phyloP scores from a whole-genome alignment of 1,140 invertebrate species.

The Bombyx mori region ASM3026992v2 NC_085121.1:7805001-7805500 shows the following conservation, averaged over 20 bases:
- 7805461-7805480: not conserved
- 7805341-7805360: constrained; percentile 53
- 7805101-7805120: constrained; percentile 32
- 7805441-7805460: constrained; percentile 15
- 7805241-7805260: constrained; percentile 30
- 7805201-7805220: constrained; percentile 1
- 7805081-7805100: constrained; percentile 42
- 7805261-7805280: constrained; percentile 60
- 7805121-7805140: constrained; percentile 13
- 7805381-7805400: constrained; percentile 60
- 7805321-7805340: constrained; percentile 58
- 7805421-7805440: constrained; percentile 50
- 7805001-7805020: constrained; percentile 64
- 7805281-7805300: constrained; percentile 48
- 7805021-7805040: constrained; percentile 51
- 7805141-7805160: not conserved
- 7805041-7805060: constrained; percentile 33
- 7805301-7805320: constrained; percentile 60
- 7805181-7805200: constrained; percentile 1
- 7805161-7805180: constrained; percentile 1
- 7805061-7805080: constrained; percentile 55
- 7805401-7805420: constrained; percentile 59
- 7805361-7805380: constrained; percentile 61
- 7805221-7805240: constrained; percentile 16
- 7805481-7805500: not conserved